Percentiles rank a stretch among this genome's conserved stretches.
These are phyloP conservation scores for Parapristionchus giblindavisi DNA, from an alignment of 2,888 invertebrate genomes.

Conservation along the genomic window DNA sequence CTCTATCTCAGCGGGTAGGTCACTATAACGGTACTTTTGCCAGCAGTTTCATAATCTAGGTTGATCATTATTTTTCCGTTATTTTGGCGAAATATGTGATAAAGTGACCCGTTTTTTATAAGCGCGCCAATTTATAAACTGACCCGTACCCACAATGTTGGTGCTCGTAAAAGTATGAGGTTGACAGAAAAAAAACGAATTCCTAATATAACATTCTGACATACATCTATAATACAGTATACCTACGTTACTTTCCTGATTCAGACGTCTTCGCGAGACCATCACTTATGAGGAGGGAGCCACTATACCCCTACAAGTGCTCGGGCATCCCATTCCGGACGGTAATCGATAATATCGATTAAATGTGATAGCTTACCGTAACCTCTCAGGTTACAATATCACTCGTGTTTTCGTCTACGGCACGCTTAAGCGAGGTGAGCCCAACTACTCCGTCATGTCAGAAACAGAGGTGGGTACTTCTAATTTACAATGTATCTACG, in stretches of 20 bases:
- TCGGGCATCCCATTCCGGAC: neutral
- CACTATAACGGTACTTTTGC: neutral
- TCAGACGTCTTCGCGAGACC: conserved; percentile 7
- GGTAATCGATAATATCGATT: neutral
- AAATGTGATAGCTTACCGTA: too few relatives aligned
- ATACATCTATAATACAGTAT: too few relatives aligned
- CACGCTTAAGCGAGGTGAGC: conserved; percentile 86
- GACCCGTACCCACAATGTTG: too few relatives aligned
- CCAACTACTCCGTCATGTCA: conserved; percentile 82
- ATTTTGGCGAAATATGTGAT: too few relatives aligned
- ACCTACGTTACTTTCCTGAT: neutral
- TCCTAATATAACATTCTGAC: too few relatives aligned
- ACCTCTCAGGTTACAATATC: conserved; percentile 5
- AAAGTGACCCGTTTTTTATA: too few relatives aligned
- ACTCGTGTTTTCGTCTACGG: conserved; percentile 86
- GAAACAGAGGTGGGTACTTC: conserved; percentile 71
- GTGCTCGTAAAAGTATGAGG: too few relatives aligned
- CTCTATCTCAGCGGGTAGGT: conserved; percentile 12
- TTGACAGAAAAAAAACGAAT: too few relatives aligned
- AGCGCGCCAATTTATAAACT: too few relatives aligned
- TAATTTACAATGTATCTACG: too few relatives aligned
- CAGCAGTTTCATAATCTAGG: too few relatives aligned
- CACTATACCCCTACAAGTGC: neutral
- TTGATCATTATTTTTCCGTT: too few relatives aligned
- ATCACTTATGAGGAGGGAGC: conserved; percentile 8